A percentile compares a stretch with the other conserved stretches of the same genome.
Evolutionary conservation across 2,888 invertebrate genomes (phyloP).

Genomic region (Bombylius major): DNA sequence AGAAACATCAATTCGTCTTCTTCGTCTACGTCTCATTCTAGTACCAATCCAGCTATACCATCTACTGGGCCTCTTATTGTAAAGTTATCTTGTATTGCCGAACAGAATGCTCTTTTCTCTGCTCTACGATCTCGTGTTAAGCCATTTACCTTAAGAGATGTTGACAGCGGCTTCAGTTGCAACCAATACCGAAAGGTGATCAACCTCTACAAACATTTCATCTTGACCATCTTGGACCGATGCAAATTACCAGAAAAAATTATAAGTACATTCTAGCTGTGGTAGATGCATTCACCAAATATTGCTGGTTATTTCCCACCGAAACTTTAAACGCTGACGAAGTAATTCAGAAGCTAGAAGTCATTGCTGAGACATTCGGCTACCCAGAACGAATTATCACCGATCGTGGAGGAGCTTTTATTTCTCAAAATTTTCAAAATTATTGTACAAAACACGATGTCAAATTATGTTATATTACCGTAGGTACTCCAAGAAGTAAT

Average conservation of each 20-base stretch:
- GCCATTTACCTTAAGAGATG: no score
- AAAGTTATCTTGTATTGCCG: no score
- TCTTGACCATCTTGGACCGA: constrained; percentile 27
- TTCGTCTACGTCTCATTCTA: no score
- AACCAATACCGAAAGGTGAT: constrained; percentile 23
- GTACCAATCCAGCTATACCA: no score
- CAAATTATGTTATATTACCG: constrained; percentile 7
- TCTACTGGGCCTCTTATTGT: constrained; percentile 7
- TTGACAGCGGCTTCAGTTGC: constrained; percentile 10
- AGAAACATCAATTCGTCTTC: no score
- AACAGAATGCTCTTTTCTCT: no score
- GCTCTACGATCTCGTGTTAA: no score
- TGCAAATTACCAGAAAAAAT: constrained; percentile 13
- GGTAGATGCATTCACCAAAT: constrained; percentile 25
- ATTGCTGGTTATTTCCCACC: constrained; percentile 11
- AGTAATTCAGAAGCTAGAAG: constrained; percentile 9
- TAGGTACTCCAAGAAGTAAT: constrained; percentile 9
- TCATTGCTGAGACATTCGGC: constrained; percentile 9
- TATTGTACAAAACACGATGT: constrained; percentile 7
- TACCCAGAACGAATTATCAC: constrained; percentile 8
- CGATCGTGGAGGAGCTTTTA: constrained; percentile 11
- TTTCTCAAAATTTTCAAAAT: constrained; percentile 6
- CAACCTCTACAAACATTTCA: no score
- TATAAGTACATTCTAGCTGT: constrained; percentile 25
- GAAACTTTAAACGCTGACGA: constrained; percentile 9